Base-by-base conservation (phyloP, 2,888 invertebrate genomes). In the Heliconius hortense region DNA sequence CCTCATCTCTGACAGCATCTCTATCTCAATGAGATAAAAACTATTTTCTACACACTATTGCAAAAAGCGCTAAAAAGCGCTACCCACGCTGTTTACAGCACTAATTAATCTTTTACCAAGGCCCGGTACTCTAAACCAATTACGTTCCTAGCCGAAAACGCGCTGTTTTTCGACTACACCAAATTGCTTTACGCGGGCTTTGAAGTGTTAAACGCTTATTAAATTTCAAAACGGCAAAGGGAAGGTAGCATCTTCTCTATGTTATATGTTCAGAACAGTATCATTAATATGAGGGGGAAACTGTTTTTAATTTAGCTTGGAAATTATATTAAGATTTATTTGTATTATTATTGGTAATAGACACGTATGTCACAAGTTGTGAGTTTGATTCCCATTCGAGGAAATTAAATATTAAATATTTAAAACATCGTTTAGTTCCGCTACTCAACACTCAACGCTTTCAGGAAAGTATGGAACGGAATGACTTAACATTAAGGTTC, bases 161-260 rank as follows among this genome's bases (percentile, higher is more conserved):
- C 89, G 83, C 86, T 89, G 90, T 92, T 92, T 93, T 92, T 92
- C 90, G 87, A 89, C 88, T 88, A 88, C 87, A 87, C 88, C 87
- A 91, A 92, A 92, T 92, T 93, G 91, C 91, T 90, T 91, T 90
- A 89, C 89, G 88, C 85, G 85, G 82, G 89, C 92, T 90, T 90
- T 92, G 90, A 91, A 92, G 92, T 92, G 92, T 90, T 91, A 91
- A 91, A 87, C 89, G 92, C 86, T 91, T 93, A 93, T 93, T 93
- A 92, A 92, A 92, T 93, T 91, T 89, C 85, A 86, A 85, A 87
- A 88, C 89, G 86, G 88, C 85, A 88, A 88, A 90, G 88, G 88
- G 88, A 89, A 89, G 73, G 80, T 79, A 80, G 79, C 76, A 76
- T 80, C 81, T 80, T 80, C 63, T 64, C 74, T 69, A 63, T 70